phyloP scores from a whole-genome alignment of 1,140 invertebrate genomes.

The Orussus abietinus region DNA sequence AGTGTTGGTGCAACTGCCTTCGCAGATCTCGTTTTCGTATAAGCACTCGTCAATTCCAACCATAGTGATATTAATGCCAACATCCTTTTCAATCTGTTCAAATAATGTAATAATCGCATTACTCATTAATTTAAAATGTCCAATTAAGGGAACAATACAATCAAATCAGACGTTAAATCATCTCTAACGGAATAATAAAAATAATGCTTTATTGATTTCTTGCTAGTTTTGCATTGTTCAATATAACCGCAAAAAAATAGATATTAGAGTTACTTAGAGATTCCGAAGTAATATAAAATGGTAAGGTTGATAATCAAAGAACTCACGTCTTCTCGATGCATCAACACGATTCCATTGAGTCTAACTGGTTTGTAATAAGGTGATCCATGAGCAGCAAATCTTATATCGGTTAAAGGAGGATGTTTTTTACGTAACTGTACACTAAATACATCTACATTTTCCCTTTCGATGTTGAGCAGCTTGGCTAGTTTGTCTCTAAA shows the following conservation, averaged over 20 bases:
- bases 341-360: constrained; percentile 89
- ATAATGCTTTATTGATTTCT: too few species aligned
- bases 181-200: too few species aligned
- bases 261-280: constrained; percentile 3
- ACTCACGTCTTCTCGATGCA: constrained; percentile 80
- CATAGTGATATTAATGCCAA: constrained; percentile 95
- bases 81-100: constrained; percentile 79
- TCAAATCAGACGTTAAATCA: too few species aligned
- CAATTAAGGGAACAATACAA: too few species aligned
- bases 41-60: constrained; percentile 96
- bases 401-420: constrained; percentile 86
- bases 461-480: constrained; percentile 74
- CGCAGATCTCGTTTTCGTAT: constrained; percentile 92
- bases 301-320: neutral
- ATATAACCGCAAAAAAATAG: constrained; percentile 3
- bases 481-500: constrained; percentile 85
- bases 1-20: constrained; percentile 91
- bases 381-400: constrained; percentile 92
- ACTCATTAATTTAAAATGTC: too few species aligned
- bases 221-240: too few species aligned
- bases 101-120: too few species aligned
- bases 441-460: constrained; percentile 95
- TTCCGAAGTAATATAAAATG: constrained; percentile 3
- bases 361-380: constrained; percentile 93
- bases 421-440: constrained; percentile 81